Conservation (phyloP, 1,140 invertebrate genomes). For the Drosophila tani region DNA sequence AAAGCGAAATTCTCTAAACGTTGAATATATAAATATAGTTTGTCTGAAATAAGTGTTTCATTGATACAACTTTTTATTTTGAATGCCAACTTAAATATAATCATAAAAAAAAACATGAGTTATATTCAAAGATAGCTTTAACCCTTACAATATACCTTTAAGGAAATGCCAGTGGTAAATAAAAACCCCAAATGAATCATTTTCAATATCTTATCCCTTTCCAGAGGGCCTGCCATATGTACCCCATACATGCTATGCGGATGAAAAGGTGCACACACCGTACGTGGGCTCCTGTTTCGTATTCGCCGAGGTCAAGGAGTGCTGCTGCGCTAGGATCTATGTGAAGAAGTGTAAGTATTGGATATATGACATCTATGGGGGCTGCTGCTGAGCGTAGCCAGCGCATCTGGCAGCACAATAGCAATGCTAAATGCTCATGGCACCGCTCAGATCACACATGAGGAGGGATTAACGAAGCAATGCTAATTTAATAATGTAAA, state of each 20-base stretch:
- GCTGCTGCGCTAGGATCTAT: conserved; percentile 87
- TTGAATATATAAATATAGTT: too few relatives aligned
- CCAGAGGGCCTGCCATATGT: conserved; percentile 88
- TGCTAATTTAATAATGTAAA: conserved; percentile 78
- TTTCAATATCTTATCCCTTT: conserved; percentile 35
- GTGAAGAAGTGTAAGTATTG: conserved; percentile 87
- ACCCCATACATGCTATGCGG: conserved; percentile 88
- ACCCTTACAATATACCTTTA: too few relatives aligned
- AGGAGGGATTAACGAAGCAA: conserved; percentile 68
- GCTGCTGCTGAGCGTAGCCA: neutral
- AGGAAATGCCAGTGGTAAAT: neutral
- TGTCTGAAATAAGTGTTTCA: too few relatives aligned
- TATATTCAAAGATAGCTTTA: too few relatives aligned
- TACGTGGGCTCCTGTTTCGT: conserved; percentile 87
- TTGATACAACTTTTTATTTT: too few relatives aligned
- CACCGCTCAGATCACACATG: conserved; percentile 18
- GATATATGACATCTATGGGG: neutral
- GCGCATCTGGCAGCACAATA: conserved; percentile 27
- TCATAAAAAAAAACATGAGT: too few relatives aligned
- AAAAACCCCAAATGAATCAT: too few relatives aligned
- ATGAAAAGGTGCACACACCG: conserved; percentile 86
- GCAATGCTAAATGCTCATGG: conserved; percentile 40
- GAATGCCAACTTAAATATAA: too few relatives aligned
- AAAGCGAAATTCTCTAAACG: too few relatives aligned
- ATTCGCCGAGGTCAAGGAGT: conserved; percentile 87